Conservation (phyloP, 2,797 vertebrate genomes). For the Fratercula arctica region DNA sequence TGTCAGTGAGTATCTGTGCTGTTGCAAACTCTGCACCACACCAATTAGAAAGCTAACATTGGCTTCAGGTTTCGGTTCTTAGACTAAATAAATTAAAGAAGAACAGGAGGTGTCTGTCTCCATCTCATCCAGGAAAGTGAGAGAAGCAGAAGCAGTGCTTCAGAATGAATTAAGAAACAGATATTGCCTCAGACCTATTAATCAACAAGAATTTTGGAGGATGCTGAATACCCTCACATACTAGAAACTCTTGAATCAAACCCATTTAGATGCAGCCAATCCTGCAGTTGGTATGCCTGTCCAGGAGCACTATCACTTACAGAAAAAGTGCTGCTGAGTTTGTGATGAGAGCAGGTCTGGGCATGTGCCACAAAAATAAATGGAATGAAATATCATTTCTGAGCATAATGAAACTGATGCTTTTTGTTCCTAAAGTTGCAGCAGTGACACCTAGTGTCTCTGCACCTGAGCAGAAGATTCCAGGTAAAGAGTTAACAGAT, state of each 20-base stretch:
- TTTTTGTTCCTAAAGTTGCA: slow-evolving; percentile 50
- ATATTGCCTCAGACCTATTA: background rate
- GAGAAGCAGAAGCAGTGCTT: background rate
- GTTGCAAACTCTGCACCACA: background rate
- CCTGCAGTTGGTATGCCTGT: background rate
- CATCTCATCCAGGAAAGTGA: background rate
- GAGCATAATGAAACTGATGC: background rate
- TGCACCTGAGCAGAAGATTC: slow-evolving; percentile 10
- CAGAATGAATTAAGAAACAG: background rate
- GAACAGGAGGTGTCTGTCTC: background rate
- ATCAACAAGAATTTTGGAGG: background rate
- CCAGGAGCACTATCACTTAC: background rate
- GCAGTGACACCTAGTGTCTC: background rate
- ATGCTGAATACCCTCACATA: background rate
- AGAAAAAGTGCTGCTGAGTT: background rate
- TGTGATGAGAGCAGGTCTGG: background rate
- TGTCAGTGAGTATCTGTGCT: background rate
- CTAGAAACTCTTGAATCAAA: background rate
- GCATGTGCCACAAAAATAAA: background rate
- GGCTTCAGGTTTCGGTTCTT: background rate
- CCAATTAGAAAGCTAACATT: background rate
- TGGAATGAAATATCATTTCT: background rate
- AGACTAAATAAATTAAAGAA: background rate
- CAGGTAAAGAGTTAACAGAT: slow-evolving; percentile 36
- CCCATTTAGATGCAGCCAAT: background rate